Evolutionary conservation across 1,140 invertebrate species (phyloP), one percentile per base, ranked within the genome.

Genomic region (Sycophaga agraensis): DNA sequence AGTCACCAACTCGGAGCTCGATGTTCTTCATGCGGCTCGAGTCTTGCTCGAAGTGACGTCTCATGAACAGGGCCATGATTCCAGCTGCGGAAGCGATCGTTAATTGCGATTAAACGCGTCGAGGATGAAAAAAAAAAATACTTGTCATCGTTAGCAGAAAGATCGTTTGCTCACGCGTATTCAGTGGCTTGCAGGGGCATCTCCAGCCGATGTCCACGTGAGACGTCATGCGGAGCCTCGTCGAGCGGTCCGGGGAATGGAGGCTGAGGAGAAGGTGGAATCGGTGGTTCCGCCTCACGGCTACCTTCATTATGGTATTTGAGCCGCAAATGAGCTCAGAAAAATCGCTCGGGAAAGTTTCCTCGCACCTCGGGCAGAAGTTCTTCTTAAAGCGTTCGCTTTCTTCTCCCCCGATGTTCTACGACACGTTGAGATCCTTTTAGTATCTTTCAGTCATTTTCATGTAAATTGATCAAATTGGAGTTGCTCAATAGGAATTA

Each of bases 261-360:
- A 79, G 53, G 57, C 75, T 71, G 48, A 76, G 63, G 11, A 80
- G 55, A 8, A 81, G 31, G 35, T 73, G 71, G 2, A 67, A 72
- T 56, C 73, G 74, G 12, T 73, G 65, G 6, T 66, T 63, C 59
- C 73, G 66, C 63, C 76, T 70, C 6, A 80, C 70, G 0, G 75
- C 76, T 5, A 75, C 71, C 65, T 79, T 81, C 16, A 76, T 56
- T 4, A 67, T 67, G 53, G 68, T 74, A 8, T 58, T 70, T 4
- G 79, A 67, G 5, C 66, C 70, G 54, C 79, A 81, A 55, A 73
- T 76, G 14, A 74, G 39, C 12, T 75, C 59, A 2, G 68, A 70
- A 12, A 79, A 66, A 35, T 81, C 68, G 12, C 50, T 28, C 1
- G 77, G 76, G 21, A 77, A 60, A 26, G 70, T 64, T 11, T 77